phyloP scores from a whole-genome alignment of 2,797 vertebrate genomes.

The Margarornis squamiger region DNA sequence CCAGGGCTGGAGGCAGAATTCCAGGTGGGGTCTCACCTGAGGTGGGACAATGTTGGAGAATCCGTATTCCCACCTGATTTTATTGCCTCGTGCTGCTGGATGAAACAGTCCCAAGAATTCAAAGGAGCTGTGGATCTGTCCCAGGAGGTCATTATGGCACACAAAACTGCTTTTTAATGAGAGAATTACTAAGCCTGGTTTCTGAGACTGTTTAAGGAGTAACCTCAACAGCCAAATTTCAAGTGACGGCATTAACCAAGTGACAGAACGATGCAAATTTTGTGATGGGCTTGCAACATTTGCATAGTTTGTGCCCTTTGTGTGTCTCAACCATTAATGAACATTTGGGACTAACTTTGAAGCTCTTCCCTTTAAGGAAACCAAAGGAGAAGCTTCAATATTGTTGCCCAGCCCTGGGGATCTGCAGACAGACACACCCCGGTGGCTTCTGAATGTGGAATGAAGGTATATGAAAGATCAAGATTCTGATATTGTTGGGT shows the following conservation, averaged over 20 bases:
- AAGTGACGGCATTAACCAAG: background rate
- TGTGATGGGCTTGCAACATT: background rate
- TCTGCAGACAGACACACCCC: background rate
- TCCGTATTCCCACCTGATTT: background rate
- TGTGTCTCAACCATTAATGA: conserved; percentile 27
- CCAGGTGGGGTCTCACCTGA: background rate
- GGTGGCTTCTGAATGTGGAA: background rate
- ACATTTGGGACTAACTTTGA: conserved; percentile 39
- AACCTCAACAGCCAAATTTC: background rate
- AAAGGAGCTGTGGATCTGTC: background rate
- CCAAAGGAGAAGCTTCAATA: background rate
- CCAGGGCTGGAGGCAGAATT: background rate
- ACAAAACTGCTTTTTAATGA: conserved; percentile 2
- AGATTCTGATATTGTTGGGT: background rate
- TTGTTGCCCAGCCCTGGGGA: background rate
- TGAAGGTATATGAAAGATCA: background rate
- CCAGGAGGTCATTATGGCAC: background rate
- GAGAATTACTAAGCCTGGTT: background rate
- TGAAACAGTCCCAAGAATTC: background rate
- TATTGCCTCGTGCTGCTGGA: background rate
- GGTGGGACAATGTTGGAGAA: fast-evolving
- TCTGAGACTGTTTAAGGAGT: background rate
- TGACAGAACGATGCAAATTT: background rate
- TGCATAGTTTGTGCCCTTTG: background rate
- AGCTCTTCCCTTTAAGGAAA: conserved; percentile 15